Evolutionary conservation across 2,113 vertebrate genomes (phyloP), one percentile per base, ranked within the genome.

Genomic region (Zingel zingel): DNA sequence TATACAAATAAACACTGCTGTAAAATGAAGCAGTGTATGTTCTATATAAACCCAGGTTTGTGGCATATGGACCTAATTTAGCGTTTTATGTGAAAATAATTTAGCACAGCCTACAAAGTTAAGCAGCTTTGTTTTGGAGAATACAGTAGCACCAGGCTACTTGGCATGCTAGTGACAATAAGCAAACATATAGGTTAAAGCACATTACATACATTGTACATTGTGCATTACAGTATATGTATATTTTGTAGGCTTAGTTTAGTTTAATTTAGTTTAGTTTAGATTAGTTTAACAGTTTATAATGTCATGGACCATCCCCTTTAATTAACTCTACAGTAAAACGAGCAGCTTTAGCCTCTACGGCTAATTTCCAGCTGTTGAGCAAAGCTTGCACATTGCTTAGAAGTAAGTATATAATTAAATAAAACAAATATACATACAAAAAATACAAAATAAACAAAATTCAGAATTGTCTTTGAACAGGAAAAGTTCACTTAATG

Each of bases 11-110:
- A 87, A 79, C 61, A 77, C 54, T 43, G 74, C 51, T 72, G 19
- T 86, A 79, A 85, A 82, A 70, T 4, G 15, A 80, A 54, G 16
- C 19, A 39, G 65, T 86, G 33, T 57, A 82, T 27, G 65, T 71
- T 88, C 75, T 63, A 25, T 54, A 47, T 57, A 45, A 79, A 85
- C 50, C 53, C 57, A 77, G 33, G 23, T 65, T 77, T 43, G 21
- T 75, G 51, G 30, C 58, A 78, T 85, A 68, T 72, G 50, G 33
- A 86, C 69, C 79, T 84, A 75, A 81, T 88, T 81, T 33, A 65
- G 43, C 36, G 59, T 83, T 83, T 73, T 81, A 47, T 79, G 43
- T 62, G 57, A 51, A 87, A 84, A 79, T 84, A 81, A 86, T 85
- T 86, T 73, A 79, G 48, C 72, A 62, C 48, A 81, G 70, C 43